Evolutionary conservation across 2,888 invertebrate genomes (phyloP).

Genomic region (Apamea sordens): DNA sequence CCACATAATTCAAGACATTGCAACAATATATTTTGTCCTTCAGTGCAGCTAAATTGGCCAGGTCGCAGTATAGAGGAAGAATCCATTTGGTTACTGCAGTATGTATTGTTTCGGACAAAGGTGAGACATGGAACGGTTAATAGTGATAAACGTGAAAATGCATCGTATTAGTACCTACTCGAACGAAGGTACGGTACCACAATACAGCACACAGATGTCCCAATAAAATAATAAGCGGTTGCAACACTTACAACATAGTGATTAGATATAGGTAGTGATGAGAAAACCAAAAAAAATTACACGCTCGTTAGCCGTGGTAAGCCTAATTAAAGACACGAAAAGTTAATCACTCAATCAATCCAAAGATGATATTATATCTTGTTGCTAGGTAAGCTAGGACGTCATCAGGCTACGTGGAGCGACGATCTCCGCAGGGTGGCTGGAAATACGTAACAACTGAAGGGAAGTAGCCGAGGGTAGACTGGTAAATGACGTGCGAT

Average conservation of each 20-base stretch:
- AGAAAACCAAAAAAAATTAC: constrained; percentile 17
- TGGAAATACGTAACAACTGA: not conserved
- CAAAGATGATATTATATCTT: constrained; percentile 7
- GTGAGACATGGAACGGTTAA: too few species aligned
- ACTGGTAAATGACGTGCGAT: not conserved
- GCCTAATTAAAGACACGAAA: constrained; percentile 26
- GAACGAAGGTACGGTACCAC: not conserved
- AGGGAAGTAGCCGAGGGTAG: not conserved
- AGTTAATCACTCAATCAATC: constrained; percentile 25
- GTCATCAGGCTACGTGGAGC: not conserved
- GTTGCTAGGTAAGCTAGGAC: not conserved
- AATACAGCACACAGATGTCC: not conserved
- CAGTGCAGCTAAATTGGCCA: not conserved
- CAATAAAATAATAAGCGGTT: constrained; percentile 4
- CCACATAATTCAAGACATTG: not conserved
- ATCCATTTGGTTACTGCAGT: not conserved
- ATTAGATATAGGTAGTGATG: constrained; percentile 22
- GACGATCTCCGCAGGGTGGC: not conserved
- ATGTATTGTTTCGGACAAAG: not conserved
- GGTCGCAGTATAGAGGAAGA: not conserved
- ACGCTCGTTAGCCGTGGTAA: constrained; percentile 21
- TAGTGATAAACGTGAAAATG: not conserved
- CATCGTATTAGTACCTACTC: not conserved
- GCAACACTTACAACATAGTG: constrained; percentile 33
- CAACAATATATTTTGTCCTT: not conserved